Conservation (phyloP, 2,797 vertebrate species). For the Siniperca obscura region DNA sequence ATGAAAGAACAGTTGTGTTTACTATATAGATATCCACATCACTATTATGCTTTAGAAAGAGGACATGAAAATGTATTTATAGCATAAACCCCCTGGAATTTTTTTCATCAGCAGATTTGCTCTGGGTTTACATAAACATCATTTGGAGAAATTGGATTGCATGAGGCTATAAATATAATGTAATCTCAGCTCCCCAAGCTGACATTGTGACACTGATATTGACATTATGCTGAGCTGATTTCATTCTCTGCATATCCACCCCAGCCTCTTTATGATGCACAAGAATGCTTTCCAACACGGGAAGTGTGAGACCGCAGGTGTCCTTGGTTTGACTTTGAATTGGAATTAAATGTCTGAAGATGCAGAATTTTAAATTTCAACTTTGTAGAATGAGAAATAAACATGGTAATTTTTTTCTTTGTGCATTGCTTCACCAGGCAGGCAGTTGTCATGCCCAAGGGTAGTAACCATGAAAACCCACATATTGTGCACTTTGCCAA, state of each 20-base stretch:
- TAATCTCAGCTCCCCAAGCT: constrained; percentile 42
- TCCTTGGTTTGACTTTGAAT: constrained; percentile 51
- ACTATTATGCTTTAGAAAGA: background rate
- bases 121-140: constrained; percentile 20
- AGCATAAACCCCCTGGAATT: background rate
- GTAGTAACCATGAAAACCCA: constrained; percentile 66
- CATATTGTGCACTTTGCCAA: constrained; percentile 67
- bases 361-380: constrained; percentile 9
- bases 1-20: background rate
- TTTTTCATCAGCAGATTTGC: constrained; percentile 36
- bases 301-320: constrained; percentile 31
- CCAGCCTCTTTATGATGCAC: constrained; percentile 25
- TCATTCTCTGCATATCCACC: constrained; percentile 28
- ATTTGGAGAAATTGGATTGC: constrained; percentile 41
- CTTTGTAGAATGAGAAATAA: constrained; percentile 21
- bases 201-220: constrained; percentile 54
- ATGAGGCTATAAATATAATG: constrained; percentile 44
- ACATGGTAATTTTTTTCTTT: constrained; percentile 20
- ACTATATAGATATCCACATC: background rate
- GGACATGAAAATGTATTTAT: constrained; percentile 17
- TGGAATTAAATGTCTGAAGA: constrained; percentile 9
- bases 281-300: constrained; percentile 20
- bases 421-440: constrained; percentile 44
- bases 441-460: constrained; percentile 55
- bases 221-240: constrained; percentile 56